A percentile compares a stretch with the other conserved stretches of the same genome.
Evolutionary conservation across 2,888 invertebrate species (phyloP).

Genomic region (Tachystola acroxantha): DNA sequence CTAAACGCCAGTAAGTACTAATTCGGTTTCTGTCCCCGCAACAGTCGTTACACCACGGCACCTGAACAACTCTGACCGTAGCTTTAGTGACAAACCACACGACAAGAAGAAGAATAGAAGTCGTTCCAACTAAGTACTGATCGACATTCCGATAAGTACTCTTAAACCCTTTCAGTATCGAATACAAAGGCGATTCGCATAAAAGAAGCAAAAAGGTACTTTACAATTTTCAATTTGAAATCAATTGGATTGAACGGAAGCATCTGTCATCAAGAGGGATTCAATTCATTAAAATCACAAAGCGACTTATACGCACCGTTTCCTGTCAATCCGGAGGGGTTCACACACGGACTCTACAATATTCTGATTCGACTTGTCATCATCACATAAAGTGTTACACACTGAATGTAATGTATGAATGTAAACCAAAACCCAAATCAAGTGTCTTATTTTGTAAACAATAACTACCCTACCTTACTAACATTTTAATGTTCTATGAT

Average conservation of each 20-base stretch:
- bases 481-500: no score
- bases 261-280: slow-evolving; percentile 47
- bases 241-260: slow-evolving; percentile 46
- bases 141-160: slow-evolving; percentile 3
- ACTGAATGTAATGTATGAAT: no score
- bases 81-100: no score
- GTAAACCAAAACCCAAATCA: no score
- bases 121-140: slow-evolving; percentile 1
- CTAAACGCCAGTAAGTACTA: no score
- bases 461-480: no score
- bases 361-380: no score
- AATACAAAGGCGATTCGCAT: slow-evolving; percentile 2
- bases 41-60: not conserved
- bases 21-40: no score
- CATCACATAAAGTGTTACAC: no score
- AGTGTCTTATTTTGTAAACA: no score
- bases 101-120: slow-evolving; percentile 1
- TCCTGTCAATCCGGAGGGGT: slow-evolving; percentile 9
- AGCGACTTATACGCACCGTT: slow-evolving; percentile 9
- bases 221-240: slow-evolving; percentile 28
- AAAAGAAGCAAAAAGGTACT: slow-evolving; percentile 7
- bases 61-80: no score
- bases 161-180: slow-evolving; percentile 1
- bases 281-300: slow-evolving; percentile 36
- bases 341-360: not conserved